Evolutionary conservation across 2,797 vertebrate species (phyloP), one percentile per base, ranked within the genome.

Genomic region (Brachymystax lenok): DNA sequence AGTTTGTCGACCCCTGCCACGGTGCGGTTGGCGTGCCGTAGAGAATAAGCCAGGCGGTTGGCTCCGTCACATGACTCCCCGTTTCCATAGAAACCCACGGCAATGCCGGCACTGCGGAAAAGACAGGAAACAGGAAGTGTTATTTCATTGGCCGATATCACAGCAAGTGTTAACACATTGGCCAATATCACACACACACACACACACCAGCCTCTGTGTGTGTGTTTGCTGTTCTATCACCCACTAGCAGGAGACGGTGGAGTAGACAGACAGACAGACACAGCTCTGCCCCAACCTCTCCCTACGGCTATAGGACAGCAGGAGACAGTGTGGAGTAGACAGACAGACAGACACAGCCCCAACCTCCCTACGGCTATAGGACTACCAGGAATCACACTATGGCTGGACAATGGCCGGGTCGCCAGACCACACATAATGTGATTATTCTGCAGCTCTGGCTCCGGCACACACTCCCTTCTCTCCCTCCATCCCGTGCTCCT

Each of bases 31-130:
- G 98, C 98, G 5, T 99, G 98, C 73, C 97, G 96, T 16, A 99
- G 95, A 0, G 98, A 98, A 89, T 99, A 99, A 0, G 97, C 97
- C 84, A 98, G 84, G 76, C 97, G 95, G 86, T 94, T 96, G 76
- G 98, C 93, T 80, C 98, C 98, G 0, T 99, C 98, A 0, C 97
- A 98, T 17, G 97, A 98, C 90, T 99, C 98, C 30, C 98, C 98
- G 50, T 99, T 99, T 82, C 98, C 98, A 10, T 99, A 99, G 94
- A 99, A 99, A 68, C 98, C 98, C 52, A 99, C 97, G 0, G 98
- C 98, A 64, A 99, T 98, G 75, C 98, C 98, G 74, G 98, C 98
- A 2, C 98, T 99, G 90, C 3, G 66, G 12, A 8, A n/a, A 16
- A 19, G 77, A 74, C 71, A 79, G 70, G 77, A 73, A 85, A 72